Evolutionary conservation across 2,888 invertebrate genomes (phyloP), one percentile per base, ranked within the genome.

Genomic region (Villa cingulata): DNA sequence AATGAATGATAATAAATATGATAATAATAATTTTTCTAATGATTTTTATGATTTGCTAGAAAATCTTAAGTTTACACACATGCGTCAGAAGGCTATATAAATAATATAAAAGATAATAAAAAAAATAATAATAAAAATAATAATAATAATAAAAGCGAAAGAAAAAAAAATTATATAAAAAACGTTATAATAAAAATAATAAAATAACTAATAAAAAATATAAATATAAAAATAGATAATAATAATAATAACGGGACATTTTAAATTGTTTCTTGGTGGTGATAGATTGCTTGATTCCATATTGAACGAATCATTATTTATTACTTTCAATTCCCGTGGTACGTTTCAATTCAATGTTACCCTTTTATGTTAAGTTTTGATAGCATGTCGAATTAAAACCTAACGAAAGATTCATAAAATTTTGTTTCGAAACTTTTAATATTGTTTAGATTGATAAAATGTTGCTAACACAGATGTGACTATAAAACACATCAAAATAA

Each of bases 61-160:
- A 37, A 53, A 55, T 54, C 51, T 51, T 54, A 40, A 45, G 52
- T 55, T 54, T 53, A 48, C 55, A 55, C 55, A 55, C 53, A 55
- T 46, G 53, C 53, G 53, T 50, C 48, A 51, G 49, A 48, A 49
- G 48, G 55, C 55, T 55, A 52, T 53, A 43, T 48, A 39, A 14
- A 48, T 17, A 42, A n/a, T n/a, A 48, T 19, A 43, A 44, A 48
- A 14, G 7, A 23, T 23, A 23, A 23, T 17, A 46, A 46, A 37
- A 41, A 48, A 45, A 41, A 50, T 40, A 49, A 49, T 42, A 38
- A 48, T 46, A 40, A 43, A 34, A 16, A 32, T 34, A 36, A 45
- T 40, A 43, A 37, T 16, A 45, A 45, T 34, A 45, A 23, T 23
- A 6, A 4, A 38, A 48, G 45, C 34, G 37, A 15, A 37, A n/a